Conservation (phyloP, 1,140 invertebrate species). For the Plectrocnemia conspersa region DNA sequence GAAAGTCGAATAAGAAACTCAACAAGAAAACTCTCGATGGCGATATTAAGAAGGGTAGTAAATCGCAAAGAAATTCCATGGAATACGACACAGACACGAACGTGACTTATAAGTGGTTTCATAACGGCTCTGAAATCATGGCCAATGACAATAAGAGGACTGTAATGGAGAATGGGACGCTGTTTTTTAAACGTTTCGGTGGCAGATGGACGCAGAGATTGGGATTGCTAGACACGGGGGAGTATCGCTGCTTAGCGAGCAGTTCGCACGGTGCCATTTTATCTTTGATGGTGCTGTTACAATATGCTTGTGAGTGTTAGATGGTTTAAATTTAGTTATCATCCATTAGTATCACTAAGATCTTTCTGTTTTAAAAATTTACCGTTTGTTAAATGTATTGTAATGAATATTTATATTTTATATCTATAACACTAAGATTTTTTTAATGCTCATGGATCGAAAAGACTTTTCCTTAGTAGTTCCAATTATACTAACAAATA, state of each 20-base stretch:
- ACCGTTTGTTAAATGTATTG: too few species aligned
- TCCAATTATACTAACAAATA: too few species aligned
- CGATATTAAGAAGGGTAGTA: slow-evolving; percentile 1
- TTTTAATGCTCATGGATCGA: too few species aligned
- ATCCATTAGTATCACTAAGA: too few species aligned
- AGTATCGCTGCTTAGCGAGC: slow-evolving; percentile 25
- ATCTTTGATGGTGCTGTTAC: slow-evolving; percentile 8
- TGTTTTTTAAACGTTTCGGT: slow-evolving; percentile 28
- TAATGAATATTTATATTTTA: too few species aligned
- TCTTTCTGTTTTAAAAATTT: too few species aligned
- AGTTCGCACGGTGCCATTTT: slow-evolving; percentile 19
- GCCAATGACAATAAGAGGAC: slow-evolving; percentile 18
- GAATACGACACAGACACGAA: not conserved
- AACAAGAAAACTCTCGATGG: slow-evolving; percentile 24
- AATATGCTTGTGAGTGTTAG: slow-evolving; percentile 27
- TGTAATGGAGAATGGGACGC: slow-evolving; percentile 22
- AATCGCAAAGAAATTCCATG: not conserved
- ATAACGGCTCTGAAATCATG: slow-evolving; percentile 24
- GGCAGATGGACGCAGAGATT: slow-evolving; percentile 7
- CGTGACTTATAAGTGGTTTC: slow-evolving; percentile 28
- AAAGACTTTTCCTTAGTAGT: too few species aligned
- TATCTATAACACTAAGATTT: too few species aligned
- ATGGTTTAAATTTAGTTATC: too few species aligned
- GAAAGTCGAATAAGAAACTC: slow-evolving; percentile 17
- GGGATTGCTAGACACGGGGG: slow-evolving; percentile 20